Conservation (phyloP, 2,797 vertebrate species). For the Chloroceryle amazona region DNA sequence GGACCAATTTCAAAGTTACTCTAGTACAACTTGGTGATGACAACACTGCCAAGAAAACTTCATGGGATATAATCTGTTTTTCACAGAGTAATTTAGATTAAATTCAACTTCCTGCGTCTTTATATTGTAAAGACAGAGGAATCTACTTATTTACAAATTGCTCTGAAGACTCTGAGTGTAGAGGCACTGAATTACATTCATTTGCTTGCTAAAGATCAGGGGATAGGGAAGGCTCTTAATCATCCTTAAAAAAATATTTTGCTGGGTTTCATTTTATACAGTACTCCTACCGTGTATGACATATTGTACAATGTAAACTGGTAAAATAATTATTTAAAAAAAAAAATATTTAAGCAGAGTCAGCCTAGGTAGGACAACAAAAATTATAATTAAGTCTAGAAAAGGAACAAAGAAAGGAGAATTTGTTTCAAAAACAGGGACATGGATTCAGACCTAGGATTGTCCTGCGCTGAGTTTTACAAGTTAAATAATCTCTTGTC, state of each 20-base stretch:
- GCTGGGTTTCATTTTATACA: not conserved
- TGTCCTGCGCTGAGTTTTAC: not conserved
- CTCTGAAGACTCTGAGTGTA: not conserved
- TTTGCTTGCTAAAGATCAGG: not conserved
- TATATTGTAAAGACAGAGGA: not conserved
- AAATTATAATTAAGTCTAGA: not conserved
- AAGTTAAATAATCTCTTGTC: not conserved
- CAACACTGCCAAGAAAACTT: not conserved
- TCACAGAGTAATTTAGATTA: not conserved
- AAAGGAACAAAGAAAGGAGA: not conserved
- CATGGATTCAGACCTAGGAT: not conserved
- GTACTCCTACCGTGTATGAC: not conserved
- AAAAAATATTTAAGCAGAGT: not conserved
- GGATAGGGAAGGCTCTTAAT: not conserved
- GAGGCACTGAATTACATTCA: not conserved
- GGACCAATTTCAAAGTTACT: not conserved
- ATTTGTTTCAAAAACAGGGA: not conserved
- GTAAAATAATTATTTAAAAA: not conserved
- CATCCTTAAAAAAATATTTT: not conserved
- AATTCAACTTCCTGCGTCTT: slow-evolving; percentile 1
- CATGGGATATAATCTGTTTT: not conserved
- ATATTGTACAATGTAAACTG: not conserved
- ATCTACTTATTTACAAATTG: slow-evolving; percentile 2
- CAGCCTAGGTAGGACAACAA: not conserved
- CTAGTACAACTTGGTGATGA: not conserved